Conservation (phyloP, 2,888 invertebrate species). For the Odontothrips loti region DNA sequence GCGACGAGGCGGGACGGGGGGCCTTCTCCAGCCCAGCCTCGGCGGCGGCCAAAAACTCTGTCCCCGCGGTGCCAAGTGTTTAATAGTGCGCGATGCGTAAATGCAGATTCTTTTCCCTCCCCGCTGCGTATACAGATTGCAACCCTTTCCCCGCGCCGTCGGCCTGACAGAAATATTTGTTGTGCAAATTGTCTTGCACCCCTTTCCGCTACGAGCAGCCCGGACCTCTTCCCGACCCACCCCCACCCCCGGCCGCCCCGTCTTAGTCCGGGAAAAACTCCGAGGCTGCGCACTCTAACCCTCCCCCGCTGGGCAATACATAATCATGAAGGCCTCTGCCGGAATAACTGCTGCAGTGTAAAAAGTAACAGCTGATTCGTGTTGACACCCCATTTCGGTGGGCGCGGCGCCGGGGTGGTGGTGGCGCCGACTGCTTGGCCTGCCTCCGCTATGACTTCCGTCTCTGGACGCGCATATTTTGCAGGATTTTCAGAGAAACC, state of each 20-base stretch:
- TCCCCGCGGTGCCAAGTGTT: neutral
- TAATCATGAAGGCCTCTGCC: constrained; percentile 2
- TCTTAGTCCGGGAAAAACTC: neutral
- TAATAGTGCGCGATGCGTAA: neutral
- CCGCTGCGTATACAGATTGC: neutral
- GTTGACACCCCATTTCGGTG: neutral
- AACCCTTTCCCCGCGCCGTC: neutral
- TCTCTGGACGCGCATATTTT: too few species aligned
- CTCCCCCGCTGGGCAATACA: neutral
- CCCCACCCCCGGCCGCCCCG: neutral
- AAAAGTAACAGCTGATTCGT: neutral
- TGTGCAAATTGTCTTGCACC: constrained; percentile 24
- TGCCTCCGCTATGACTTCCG: too few species aligned
- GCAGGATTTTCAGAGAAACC: too few species aligned
- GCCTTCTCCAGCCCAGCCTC: too few species aligned
- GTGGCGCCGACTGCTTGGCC: too few species aligned
- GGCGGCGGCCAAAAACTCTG: neutral
- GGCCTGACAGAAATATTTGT: constrained; percentile 14
- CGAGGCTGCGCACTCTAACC: neutral
- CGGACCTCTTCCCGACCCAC: too few species aligned
- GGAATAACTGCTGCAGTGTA: neutral
- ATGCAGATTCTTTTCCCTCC: neutral
- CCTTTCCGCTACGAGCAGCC: neutral
- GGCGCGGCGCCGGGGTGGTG: too few species aligned
- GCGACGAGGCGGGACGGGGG: too few species aligned